Percentiles rank a stretch among this genome's conserved stretches.
Evolutionary conservation across 92 coral and sea anemone genomes (phyloP).

Genomic region (Epizoanthus stellaris): DNA sequence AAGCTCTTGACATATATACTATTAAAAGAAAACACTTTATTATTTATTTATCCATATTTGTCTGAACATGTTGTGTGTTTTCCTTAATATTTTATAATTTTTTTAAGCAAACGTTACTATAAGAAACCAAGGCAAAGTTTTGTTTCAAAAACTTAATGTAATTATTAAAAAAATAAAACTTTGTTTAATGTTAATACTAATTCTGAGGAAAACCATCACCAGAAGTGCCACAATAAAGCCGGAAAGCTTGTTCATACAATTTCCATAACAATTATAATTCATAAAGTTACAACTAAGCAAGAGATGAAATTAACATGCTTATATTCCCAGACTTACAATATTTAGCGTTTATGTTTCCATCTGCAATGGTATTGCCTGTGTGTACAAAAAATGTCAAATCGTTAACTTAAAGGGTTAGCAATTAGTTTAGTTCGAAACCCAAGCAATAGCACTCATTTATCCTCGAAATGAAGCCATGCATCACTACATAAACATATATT

Average conservation of each 20-base stretch:
- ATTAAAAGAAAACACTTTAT: neutral
- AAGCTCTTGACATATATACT: no score
- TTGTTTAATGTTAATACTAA: no score
- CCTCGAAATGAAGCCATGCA: no score
- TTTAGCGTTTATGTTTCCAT: neutral
- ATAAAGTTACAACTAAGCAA: neutral
- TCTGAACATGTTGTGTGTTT: neutral
- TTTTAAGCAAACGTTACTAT: neutral
- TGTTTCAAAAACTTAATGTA: neutral
- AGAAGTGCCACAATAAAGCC: no score
- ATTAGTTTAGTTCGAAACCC: no score
- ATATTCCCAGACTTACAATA: neutral
- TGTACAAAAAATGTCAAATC: no score
- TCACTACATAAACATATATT: no score
- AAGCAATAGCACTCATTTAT: no score
- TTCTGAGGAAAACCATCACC: no score
- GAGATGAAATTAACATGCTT: neutral
- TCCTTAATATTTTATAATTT: neutral
- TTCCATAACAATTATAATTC: conserved; percentile 1
- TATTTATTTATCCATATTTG: conserved; percentile 22
- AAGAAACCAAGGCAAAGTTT: neutral
- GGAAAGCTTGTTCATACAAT: no score
- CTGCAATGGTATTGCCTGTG: conserved; percentile 12
- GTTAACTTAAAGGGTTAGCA: no score
- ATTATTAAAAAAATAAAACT: neutral